Conservation (phyloP, 1,140 invertebrate genomes). For the Drosophila parabipectinata region DNA sequence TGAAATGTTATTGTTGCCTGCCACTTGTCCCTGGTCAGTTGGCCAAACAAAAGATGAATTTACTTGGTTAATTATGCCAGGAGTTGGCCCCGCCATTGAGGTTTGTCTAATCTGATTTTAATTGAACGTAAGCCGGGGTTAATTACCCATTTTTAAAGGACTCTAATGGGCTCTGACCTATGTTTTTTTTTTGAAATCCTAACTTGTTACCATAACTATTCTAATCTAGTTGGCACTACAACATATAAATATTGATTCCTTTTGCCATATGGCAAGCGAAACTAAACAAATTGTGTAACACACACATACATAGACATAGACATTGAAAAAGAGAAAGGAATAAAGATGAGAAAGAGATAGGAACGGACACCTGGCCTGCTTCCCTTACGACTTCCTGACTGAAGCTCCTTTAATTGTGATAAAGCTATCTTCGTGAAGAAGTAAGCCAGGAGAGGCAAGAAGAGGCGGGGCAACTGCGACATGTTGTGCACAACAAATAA, state of each 20-base stretch:
- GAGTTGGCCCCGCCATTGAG: slow-evolving; percentile 13
- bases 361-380: slow-evolving; percentile 35
- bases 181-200: background rate
- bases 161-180: background rate
- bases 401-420: slow-evolving; percentile 64
- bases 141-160: too few species aligned
- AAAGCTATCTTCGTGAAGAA: slow-evolving; percentile 43
- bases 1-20: slow-evolving; percentile 66
- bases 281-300: slow-evolving; percentile 54
- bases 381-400: slow-evolving; percentile 48
- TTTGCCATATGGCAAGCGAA: slow-evolving; percentile 35
- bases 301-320: background rate
- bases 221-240: slow-evolving; percentile 16
- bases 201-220: slow-evolving; percentile 11
- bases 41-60: slow-evolving; percentile 47
- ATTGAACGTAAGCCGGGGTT: slow-evolving; percentile 1
- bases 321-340: slow-evolving; percentile 1
- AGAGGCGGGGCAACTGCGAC: slow-evolving; percentile 50
- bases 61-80: slow-evolving; percentile 49
- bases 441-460: background rate
- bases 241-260: slow-evolving; percentile 43
- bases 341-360: slow-evolving; percentile 7
- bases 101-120: slow-evolving; percentile 38
- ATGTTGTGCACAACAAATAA: slow-evolving; percentile 61
- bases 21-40: slow-evolving; percentile 42